These are phyloP conservation scores for Trachelus troglodyta DNA, from an alignment of 2,888 invertebrate genomes.

Conservation along the genomic window DNA sequence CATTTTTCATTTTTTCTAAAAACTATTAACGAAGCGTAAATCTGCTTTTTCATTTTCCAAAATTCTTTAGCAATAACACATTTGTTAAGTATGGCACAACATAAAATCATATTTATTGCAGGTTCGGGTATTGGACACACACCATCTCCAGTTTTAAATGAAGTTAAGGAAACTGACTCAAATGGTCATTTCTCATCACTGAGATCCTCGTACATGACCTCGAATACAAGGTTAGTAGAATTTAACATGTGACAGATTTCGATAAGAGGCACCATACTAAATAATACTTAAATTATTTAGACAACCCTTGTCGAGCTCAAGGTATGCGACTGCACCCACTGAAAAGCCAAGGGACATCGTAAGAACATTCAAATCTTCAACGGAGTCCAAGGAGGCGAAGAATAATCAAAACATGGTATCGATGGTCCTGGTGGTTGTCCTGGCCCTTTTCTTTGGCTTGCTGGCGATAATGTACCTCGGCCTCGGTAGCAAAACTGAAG, in stretches of 20 bases:
- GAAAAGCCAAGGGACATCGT: constrained; percentile 53
- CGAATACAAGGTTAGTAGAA: constrained; percentile 49
- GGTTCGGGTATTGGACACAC: constrained; percentile 16
- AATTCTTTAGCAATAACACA: not conserved
- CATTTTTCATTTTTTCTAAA: not conserved
- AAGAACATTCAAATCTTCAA: constrained; percentile 49
- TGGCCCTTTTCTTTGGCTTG: constrained; percentile 62
- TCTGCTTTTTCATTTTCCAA: not conserved
- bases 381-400: constrained; percentile 47
- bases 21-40: not conserved
- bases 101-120: constrained; percentile 1
- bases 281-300: not conserved
- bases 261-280: not conserved
- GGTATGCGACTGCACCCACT: constrained; percentile 45
- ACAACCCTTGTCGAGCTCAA: constrained; percentile 26
- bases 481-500: constrained; percentile 61
- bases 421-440: constrained; percentile 60
- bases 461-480: constrained; percentile 65
- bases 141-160: constrained; percentile 33
- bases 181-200: constrained; percentile 60
- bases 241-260: not conserved
- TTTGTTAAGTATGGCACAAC: too few species aligned
- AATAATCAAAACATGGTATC: constrained; percentile 64
- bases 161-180: constrained; percentile 58
- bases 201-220: constrained; percentile 49